Evolutionary conservation across 2,797 vertebrate species (phyloP).

Genomic region (Trachurus trachurus): DNA sequence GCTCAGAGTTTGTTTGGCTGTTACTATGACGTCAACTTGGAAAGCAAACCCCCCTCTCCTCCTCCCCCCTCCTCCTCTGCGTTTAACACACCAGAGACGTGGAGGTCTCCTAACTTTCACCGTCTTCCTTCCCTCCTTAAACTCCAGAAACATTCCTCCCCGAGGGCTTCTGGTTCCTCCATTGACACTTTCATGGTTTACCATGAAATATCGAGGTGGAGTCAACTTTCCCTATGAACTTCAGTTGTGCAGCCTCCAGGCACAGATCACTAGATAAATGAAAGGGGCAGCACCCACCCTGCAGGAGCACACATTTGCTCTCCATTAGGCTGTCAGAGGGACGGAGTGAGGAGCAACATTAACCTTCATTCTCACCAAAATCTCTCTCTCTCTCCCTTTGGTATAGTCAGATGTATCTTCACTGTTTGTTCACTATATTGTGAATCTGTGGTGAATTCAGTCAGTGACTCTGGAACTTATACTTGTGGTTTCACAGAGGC

Average conservation of each 20-base stretch:
- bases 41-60: slow-evolving; percentile 20
- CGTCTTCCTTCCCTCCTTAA: slow-evolving; percentile 33
- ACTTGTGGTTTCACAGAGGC: slow-evolving; percentile 37
- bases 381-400: background rate
- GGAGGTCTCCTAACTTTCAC: slow-evolving; percentile 56
- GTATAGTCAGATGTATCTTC: slow-evolving; percentile 5
- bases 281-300: slow-evolving; percentile 38
- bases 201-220: slow-evolving; percentile 64
- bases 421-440: slow-evolving; percentile 31
- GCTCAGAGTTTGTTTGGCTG: slow-evolving; percentile 58
- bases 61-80: too few relatives aligned
- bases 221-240: slow-evolving; percentile 59
- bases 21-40: slow-evolving; percentile 69
- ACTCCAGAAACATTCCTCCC: slow-evolving; percentile 56
- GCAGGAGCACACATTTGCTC: slow-evolving; percentile 65
- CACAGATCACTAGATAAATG: slow-evolving; percentile 59
- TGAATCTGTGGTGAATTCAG: slow-evolving; percentile 25
- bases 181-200: slow-evolving; percentile 67
- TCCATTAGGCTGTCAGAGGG: slow-evolving; percentile 57
- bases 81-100: slow-evolving; percentile 12
- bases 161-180: slow-evolving; percentile 30
- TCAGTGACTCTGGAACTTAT: slow-evolving; percentile 14
- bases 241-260: slow-evolving; percentile 50
- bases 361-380: slow-evolving; percentile 12
- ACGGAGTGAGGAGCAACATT: slow-evolving; percentile 30